These are phyloP conservation scores for Scaptodrosophila latifasciaeformis DNA, from an alignment of 2,888 invertebrate genomes.

Conservation along the genomic window DNA sequence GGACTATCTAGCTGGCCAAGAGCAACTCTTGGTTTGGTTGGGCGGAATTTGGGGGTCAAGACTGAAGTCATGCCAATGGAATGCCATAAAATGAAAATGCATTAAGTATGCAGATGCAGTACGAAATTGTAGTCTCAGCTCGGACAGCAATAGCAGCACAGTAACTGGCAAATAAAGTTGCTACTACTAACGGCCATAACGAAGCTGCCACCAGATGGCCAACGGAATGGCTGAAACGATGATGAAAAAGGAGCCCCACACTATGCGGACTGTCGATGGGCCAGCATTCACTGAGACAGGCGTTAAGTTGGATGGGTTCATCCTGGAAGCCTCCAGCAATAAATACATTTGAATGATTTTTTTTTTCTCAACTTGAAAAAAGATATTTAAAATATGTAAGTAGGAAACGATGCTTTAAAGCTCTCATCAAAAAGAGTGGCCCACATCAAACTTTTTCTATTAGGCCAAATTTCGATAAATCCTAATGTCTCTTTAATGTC, in stretches of 20 bases:
- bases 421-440: too few species aligned
- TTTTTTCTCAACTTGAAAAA: too few species aligned
- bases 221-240: too few species aligned
- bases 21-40: not conserved
- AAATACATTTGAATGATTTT: too few species aligned
- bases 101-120: slow-evolving; percentile 59
- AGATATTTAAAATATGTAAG: slow-evolving; percentile 2
- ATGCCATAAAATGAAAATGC: slow-evolving; percentile 51
- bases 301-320: too few species aligned
- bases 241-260: too few species aligned
- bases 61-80: slow-evolving; percentile 52
- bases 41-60: slow-evolving; percentile 31
- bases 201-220: too few species aligned
- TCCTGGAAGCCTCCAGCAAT: too few species aligned
- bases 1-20: too few species aligned
- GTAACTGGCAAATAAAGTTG: slow-evolving; percentile 20
- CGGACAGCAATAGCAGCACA: not conserved
- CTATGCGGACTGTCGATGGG: too few species aligned
- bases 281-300: too few species aligned
- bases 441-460: slow-evolving; percentile 51
- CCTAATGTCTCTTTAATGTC: slow-evolving; percentile 60
- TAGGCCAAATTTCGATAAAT: slow-evolving; percentile 54
- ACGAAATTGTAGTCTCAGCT: slow-evolving; percentile 9
- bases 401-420: too few species aligned
- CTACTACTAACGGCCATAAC: not conserved